Conservation (phyloP, 2,797 vertebrate species). For the Cheirogaleus major region DNA sequence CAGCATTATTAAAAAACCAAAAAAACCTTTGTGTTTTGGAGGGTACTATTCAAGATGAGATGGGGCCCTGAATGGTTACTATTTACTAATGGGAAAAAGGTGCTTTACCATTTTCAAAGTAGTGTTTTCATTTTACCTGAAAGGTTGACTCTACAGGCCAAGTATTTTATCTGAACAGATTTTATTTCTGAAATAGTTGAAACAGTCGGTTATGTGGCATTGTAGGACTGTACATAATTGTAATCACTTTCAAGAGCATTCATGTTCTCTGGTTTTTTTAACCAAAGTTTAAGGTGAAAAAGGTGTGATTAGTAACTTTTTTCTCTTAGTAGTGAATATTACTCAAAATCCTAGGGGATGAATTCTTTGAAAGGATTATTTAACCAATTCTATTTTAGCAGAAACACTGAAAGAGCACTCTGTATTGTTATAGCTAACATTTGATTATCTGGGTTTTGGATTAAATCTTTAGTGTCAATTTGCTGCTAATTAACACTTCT, state of each 20-base stretch:
- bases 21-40: not conserved
- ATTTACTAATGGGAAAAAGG: not conserved
- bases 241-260: not conserved
- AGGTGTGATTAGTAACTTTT: not conserved
- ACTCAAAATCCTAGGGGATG: not conserved
- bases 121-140: not conserved
- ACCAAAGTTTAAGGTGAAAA: not conserved
- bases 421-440: not conserved
- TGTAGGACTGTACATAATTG: not conserved
- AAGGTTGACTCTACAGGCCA: not conserved
- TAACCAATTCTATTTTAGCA: not conserved
- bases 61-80: not conserved
- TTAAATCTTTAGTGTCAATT: not conserved
- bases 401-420: not conserved
- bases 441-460: not conserved
- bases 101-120: not conserved
- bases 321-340: not conserved
- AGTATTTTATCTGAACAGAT: not conserved
- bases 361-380: not conserved
- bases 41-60: not conserved
- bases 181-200: conserved; percentile 33
- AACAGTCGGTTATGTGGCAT: not conserved
- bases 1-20: not conserved
- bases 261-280: not conserved
- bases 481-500: not conserved